Conservation (phyloP, 30 jellyfish, hydroid and myxozoan species). For the Catostylus mosaicus region DNA sequence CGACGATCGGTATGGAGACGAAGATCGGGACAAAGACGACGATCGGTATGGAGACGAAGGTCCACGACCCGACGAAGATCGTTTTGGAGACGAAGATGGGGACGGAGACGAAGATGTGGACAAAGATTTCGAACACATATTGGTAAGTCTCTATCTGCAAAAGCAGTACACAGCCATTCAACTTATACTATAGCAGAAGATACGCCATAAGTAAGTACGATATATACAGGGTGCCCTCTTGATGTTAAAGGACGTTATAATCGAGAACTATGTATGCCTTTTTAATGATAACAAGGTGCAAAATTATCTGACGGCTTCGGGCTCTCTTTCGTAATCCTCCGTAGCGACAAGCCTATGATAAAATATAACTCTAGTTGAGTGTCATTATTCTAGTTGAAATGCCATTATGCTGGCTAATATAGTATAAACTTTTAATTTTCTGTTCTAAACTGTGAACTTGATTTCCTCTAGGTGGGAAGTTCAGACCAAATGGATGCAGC, state of each 20-base stretch:
- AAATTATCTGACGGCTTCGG: too few relatives aligned
- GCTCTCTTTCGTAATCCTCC: too few relatives aligned
- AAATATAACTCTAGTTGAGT: too few relatives aligned
- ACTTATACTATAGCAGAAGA: too few relatives aligned
- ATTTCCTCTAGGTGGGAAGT: conserved; percentile 18
- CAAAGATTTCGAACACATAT: neutral
- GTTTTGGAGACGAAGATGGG: neutral
- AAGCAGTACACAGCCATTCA: too few relatives aligned
- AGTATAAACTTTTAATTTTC: neutral
- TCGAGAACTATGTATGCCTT: too few relatives aligned
- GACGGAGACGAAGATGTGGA: conserved; percentile 7
- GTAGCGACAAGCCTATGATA: too few relatives aligned
- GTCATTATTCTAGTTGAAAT: neutral
- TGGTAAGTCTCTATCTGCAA: too few relatives aligned
- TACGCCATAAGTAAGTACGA: too few relatives aligned
- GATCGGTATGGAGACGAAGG: conserved; percentile 18
- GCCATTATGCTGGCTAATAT: neutral
- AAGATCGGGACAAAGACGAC: conserved; percentile 2
- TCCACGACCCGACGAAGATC: conserved; percentile 1
- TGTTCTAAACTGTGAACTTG: neutral
- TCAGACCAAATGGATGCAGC: conserved; percentile 70
- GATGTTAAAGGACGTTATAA: too few relatives aligned
- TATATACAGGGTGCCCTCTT: too few relatives aligned
- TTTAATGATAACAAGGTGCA: too few relatives aligned
- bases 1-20: conserved; percentile 21